Conservation (phyloP, 2,888 invertebrate genomes). For the Seira musarum region DNA sequence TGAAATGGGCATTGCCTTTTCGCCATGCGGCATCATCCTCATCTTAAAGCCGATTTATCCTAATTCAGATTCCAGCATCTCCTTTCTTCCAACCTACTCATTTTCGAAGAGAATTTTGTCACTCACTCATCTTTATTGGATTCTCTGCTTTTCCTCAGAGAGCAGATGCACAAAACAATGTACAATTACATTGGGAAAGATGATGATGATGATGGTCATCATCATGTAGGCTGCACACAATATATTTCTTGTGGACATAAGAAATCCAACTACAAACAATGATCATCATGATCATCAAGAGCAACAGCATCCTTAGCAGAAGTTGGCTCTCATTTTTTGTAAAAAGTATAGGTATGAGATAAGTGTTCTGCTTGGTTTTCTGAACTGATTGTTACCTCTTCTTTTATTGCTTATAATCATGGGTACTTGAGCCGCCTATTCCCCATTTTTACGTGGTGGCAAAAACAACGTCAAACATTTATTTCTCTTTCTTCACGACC, state of each 20-base stretch:
- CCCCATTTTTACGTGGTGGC: slow-evolving; percentile 33
- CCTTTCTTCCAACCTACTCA: slow-evolving; percentile 57
- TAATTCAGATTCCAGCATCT: slow-evolving; percentile 59
- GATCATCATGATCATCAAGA: slow-evolving; percentile 34
- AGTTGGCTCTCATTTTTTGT: background rate
- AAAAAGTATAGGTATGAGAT: background rate
- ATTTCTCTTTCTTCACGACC: background rate
- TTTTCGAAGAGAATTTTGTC: slow-evolving; percentile 58
- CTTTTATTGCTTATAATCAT: slow-evolving; percentile 57
- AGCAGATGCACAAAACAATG: slow-evolving; percentile 33
- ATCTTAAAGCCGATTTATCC: slow-evolving; percentile 57
- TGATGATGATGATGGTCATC: too few relatives aligned
- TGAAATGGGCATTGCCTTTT: slow-evolving; percentile 45
- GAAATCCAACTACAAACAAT: background rate
- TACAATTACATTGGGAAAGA: background rate
- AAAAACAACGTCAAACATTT: background rate
- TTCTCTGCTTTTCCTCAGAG: slow-evolving; percentile 10
- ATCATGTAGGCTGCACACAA: background rate
- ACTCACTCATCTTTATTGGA: slow-evolving; percentile 59
- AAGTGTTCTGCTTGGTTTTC: background rate
- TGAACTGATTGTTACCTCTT: slow-evolving; percentile 52
- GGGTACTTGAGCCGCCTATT: slow-evolving; percentile 52
- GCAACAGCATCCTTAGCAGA: background rate
- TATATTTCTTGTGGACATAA: background rate
- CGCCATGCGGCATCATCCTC: slow-evolving; percentile 50